A percentile compares a stretch with the other conserved stretches of the same genome.
Evolutionary conservation across 2,113 vertebrate genomes (phyloP).

Genomic region (Caretta caretta): DNA sequence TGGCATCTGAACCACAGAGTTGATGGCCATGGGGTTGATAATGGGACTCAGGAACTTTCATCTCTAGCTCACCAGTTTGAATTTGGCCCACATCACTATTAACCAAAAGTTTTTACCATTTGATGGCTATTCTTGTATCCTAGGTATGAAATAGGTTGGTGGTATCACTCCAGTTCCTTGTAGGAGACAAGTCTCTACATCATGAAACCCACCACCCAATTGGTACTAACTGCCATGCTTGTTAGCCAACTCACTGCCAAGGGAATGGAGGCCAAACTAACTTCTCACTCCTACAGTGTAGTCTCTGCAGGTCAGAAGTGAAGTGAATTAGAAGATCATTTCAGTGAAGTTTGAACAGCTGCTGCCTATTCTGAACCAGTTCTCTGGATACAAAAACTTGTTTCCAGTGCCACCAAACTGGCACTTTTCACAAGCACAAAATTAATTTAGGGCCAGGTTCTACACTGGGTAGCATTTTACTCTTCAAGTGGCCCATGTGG

Average conservation of each 20-base stretch:
- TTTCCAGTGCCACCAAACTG: background rate
- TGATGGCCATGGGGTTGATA: no score
- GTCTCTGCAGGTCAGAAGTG: conserved; percentile 34
- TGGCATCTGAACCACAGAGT: no score
- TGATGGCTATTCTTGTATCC: no score
- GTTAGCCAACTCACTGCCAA: background rate
- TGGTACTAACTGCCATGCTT: background rate
- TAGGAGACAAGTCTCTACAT: background rate
- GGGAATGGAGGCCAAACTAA: conserved; percentile 38
- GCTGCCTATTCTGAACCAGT: background rate
- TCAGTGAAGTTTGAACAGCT: conserved; percentile 19
- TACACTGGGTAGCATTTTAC: background rate
- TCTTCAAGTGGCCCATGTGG: background rate
- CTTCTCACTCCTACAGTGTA: conserved; percentile 15
- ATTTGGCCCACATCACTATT: background rate
- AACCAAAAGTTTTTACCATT: background rate
- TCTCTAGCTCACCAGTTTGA: background rate
- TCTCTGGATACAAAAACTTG: conserved; percentile 19
- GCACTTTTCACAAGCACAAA: background rate
- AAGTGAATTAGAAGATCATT: conserved; percentile 46
- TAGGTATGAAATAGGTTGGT: background rate
- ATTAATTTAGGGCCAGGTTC: background rate
- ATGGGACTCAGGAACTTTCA: background rate
- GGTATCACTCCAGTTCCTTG: background rate
- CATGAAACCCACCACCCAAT: background rate